These are phyloP conservation scores for Melanostigma gelatinosum DNA, from an alignment of 2,113 vertebrate genomes.

Conservation along the genomic window DNA sequence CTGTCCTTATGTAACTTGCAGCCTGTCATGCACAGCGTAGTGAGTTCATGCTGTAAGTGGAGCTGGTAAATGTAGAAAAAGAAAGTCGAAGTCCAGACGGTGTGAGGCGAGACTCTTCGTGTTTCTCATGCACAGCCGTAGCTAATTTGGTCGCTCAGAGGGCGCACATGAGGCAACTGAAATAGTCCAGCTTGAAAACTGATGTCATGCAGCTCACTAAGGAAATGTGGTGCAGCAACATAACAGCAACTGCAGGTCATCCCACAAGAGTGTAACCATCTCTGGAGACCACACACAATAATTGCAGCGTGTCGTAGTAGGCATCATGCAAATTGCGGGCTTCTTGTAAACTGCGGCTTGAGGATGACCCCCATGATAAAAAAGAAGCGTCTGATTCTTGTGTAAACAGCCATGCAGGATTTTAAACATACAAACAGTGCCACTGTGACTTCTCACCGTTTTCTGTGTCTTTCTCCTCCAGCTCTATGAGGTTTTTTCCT, in stretches of 20 bases:
- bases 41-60: slow-evolving; percentile 1
- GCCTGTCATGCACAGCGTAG: background rate
- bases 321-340: slow-evolving; percentile 60
- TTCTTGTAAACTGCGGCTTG: slow-evolving; percentile 46
- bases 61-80: background rate
- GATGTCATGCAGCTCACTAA: slow-evolving; percentile 62
- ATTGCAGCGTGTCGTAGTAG: slow-evolving; percentile 57
- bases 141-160: slow-evolving; percentile 46
- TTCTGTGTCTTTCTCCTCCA: slow-evolving; percentile 70
- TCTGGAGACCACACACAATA: slow-evolving; percentile 69
- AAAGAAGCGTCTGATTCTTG: slow-evolving; percentile 40
- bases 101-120: slow-evolving; percentile 18
- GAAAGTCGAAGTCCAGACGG: slow-evolving; percentile 1
- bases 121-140: slow-evolving; percentile 49
- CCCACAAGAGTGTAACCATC: slow-evolving; percentile 48
- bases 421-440: slow-evolving; percentile 30
- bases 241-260: slow-evolving; percentile 57
- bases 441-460: slow-evolving; percentile 34
- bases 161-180: slow-evolving; percentile 51
- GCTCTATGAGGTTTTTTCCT: slow-evolving; percentile 96
- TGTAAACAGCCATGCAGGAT: slow-evolving; percentile 40
- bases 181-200: slow-evolving; percentile 57
- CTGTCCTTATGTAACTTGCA: slow-evolving; percentile 2
- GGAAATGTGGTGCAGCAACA: slow-evolving; percentile 39
- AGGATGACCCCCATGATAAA: slow-evolving; percentile 26